phyloP scores from a whole-genome alignment of 2,888 invertebrate genomes.

The Bedellia somnulentella region DNA sequence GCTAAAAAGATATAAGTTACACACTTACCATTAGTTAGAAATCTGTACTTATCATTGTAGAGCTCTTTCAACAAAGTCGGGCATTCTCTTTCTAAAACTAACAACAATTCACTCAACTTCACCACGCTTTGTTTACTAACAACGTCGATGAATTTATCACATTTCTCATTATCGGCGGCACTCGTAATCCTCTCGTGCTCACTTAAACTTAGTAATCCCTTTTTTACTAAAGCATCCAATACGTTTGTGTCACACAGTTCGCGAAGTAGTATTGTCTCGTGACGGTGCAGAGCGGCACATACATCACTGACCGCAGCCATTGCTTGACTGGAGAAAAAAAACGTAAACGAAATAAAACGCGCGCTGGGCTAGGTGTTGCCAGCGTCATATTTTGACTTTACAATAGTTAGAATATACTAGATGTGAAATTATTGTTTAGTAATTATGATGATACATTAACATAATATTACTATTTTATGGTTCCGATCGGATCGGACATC shows the following conservation, averaged over 20 bases:
- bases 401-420: no score
- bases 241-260: conserved; percentile 66
- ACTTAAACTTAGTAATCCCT: conserved; percentile 63
- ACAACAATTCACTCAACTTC: conserved; percentile 64
- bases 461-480: no score
- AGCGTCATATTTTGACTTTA: no score
- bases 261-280: conserved; percentile 63
- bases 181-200: conserved; percentile 60
- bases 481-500: no score
- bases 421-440: no score
- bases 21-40: conserved; percentile 43
- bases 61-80: conserved; percentile 65
- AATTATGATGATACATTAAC: no score
- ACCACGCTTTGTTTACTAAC: conserved; percentile 64
- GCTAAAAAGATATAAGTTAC: conserved; percentile 1
- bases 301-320: conserved; percentile 59
- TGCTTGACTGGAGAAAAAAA: no score
- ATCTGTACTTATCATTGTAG: conserved; percentile 60
- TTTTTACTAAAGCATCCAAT: conserved; percentile 65
- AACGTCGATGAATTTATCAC: conserved; percentile 62
- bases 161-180: conserved; percentile 53
- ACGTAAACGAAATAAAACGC: no score
- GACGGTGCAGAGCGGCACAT: conserved; percentile 63
- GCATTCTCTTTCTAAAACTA: conserved; percentile 64
- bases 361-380: no score